These are phyloP conservation scores for Ceratina calcarata DNA, from an alignment of 1,140 invertebrate genomes.

Conservation along the genomic window DNA sequence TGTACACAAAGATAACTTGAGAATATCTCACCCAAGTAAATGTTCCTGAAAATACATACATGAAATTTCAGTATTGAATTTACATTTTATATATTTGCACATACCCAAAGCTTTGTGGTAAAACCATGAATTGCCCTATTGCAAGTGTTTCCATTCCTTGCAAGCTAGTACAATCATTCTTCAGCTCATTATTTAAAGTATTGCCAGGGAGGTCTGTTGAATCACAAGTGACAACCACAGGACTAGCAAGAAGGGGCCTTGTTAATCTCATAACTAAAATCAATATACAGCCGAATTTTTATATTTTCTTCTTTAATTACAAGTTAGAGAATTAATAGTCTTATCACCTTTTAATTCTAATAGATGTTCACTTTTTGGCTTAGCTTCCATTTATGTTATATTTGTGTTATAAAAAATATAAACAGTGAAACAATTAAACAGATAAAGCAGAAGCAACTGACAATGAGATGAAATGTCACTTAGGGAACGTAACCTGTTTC, in stretches of 20 bases:
- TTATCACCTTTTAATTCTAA: constrained; percentile 74
- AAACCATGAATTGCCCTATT: constrained; percentile 92
- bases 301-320: background rate
- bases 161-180: constrained; percentile 89
- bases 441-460: background rate
- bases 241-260: constrained; percentile 90
- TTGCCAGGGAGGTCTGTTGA: constrained; percentile 91
- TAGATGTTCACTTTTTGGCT: constrained; percentile 75
- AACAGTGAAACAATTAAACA: background rate
- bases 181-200: constrained; percentile 87
- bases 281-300: constrained; percentile 22
- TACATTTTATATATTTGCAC: constrained; percentile 6
- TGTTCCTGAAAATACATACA: constrained; percentile 83
- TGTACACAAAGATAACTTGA: constrained; percentile 98
- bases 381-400: constrained; percentile 68
- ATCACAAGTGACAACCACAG: constrained; percentile 90
- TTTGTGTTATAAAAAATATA: background rate
- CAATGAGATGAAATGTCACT: constrained; percentile 16
- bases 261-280: constrained; percentile 95
- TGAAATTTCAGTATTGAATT: background rate
- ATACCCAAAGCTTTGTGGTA: constrained; percentile 98
- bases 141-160: constrained; percentile 90
- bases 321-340: constrained; percentile 4
- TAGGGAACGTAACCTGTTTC: constrained; percentile 42
- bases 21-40: constrained; percentile 97